These are phyloP conservation scores for Ambastaia sidthimunki DNA, from an alignment of 2,797 vertebrate species.

Conservation along the genomic window DNA sequence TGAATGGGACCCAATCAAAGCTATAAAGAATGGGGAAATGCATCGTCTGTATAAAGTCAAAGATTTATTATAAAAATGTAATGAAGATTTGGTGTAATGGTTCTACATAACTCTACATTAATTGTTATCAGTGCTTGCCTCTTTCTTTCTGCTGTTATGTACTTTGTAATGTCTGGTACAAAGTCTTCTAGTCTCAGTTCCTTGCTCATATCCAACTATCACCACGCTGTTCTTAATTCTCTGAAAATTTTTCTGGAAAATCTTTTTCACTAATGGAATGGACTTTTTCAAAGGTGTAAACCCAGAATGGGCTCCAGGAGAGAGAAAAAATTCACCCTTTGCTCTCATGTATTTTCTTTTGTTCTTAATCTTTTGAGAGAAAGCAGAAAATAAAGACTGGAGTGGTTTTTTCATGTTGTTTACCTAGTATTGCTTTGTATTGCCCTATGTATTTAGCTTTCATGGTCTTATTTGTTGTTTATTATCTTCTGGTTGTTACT, in stretches of 20 bases:
- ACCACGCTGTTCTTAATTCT: background rate
- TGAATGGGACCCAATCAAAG: background rate
- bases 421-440: background rate
- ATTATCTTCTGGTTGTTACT: background rate
- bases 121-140: background rate
- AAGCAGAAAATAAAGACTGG: background rate
- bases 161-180: constrained; percentile 2
- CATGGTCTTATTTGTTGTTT: background rate
- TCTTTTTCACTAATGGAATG: constrained; percentile 13
- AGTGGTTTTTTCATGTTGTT: background rate
- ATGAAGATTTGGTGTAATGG: constrained; percentile 5
- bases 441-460: background rate
- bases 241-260: background rate
- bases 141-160: background rate
- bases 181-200: background rate
- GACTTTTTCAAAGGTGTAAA: constrained; percentile 22
- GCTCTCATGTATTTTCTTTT: background rate
- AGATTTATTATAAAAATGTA: background rate
- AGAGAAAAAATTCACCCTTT: constrained; percentile 13
- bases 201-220: constrained; percentile 10
- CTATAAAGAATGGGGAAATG: background rate
- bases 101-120: too few species aligned
- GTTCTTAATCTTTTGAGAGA: constrained; percentile 1
- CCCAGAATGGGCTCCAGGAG: constrained; percentile 14
- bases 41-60: background rate